Base-by-base conservation (phyloP, 2,113 vertebrate species). In the Burhinus oedicnemus region DNA sequence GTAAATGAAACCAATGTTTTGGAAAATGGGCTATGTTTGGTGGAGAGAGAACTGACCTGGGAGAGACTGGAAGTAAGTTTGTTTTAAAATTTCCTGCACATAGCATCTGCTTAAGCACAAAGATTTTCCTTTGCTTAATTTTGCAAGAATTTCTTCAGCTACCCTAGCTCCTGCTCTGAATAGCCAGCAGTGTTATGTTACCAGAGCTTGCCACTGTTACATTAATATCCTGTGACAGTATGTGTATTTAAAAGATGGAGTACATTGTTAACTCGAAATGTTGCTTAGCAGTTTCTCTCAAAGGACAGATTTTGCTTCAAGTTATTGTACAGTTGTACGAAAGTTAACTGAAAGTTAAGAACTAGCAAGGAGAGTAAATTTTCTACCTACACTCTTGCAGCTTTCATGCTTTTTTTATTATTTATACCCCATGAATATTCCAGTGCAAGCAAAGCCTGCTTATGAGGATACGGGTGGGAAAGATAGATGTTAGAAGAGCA, bases 361-460 rank as follows among this genome's bases (percentile, higher is more conserved):
- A 64, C 66, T 61, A 82, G 34, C 19, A 85, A 87, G 22, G 44
- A 92, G 47, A 45, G 34, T 82, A 68, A 64, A 68, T 91, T 84
- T 91, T 88, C 74, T 84, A 83, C 87, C 58, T 87, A 25, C 18
- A 7, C 21, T 55, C 20, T 55, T 29, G 58, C 4, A 26, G 47
- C 65, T 81, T 90, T 92, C 8, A 14, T 76, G 52, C 34, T 61
- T 38, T 71, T 74, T 89, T 60, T 7, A 84, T 96, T 89, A 92
- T 95, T 96, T 94, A 80, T 94, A 54, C 54, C 3, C n/a, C 23
- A 95, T 91, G 70, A 97, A 96, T 94, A 94, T 90, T 94, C 71
- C 60, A 89, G 47, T 93, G 42, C 55, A 90, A 75, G 55, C 79
- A 68, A 83, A 90, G 12, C 19, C 60, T 90, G 18, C n/a, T 93